Evolutionary conservation across 2,797 vertebrate species (phyloP).

Genomic region (Oryzias dopingdopingensis): DNA sequence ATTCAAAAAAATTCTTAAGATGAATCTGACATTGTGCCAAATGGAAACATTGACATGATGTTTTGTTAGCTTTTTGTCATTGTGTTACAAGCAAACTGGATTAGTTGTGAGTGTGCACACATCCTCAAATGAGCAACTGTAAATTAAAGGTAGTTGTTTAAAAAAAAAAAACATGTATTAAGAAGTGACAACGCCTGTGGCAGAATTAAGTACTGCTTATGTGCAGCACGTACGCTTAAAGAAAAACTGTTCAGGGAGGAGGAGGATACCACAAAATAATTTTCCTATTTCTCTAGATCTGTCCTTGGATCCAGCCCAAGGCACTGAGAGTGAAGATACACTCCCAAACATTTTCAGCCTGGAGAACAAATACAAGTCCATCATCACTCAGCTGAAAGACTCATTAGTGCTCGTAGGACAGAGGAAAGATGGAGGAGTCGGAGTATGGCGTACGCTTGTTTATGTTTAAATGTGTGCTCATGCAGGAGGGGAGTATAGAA

Average conservation of each 20-base stretch:
- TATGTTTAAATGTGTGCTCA: conserved; percentile 38
- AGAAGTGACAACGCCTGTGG: conserved; percentile 40
- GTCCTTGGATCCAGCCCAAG: conserved; percentile 79
- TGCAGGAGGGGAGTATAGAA: conserved; percentile 50
- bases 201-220: conserved; percentile 45
- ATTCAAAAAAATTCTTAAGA: conserved; percentile 83
- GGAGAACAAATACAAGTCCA: conserved; percentile 81
- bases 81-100: conserved; percentile 57
- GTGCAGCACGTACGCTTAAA: conserved; percentile 38
- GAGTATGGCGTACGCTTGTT: conserved; percentile 53
- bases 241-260: conserved; percentile 30
- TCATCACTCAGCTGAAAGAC: conserved; percentile 80
- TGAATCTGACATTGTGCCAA: conserved; percentile 83
- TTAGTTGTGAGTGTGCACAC: conserved; percentile 36
- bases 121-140: conserved; percentile 13
- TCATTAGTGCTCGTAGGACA: conserved; percentile 83
- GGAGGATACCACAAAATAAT: conserved; percentile 37
- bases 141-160: conserved; percentile 32
- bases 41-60: conserved; percentile 84
- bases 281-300: conserved; percentile 72
- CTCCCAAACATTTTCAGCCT: conserved; percentile 70
- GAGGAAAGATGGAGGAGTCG: conserved; percentile 61
- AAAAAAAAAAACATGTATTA: conserved; percentile 29
- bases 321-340: conserved; percentile 64
- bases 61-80: conserved; percentile 58